A percentile compares a stretch with the other conserved stretches of the same genome.
Conservation (phyloP, 2,113 vertebrate genomes). For the Scytalopus superciliaris region DNA sequence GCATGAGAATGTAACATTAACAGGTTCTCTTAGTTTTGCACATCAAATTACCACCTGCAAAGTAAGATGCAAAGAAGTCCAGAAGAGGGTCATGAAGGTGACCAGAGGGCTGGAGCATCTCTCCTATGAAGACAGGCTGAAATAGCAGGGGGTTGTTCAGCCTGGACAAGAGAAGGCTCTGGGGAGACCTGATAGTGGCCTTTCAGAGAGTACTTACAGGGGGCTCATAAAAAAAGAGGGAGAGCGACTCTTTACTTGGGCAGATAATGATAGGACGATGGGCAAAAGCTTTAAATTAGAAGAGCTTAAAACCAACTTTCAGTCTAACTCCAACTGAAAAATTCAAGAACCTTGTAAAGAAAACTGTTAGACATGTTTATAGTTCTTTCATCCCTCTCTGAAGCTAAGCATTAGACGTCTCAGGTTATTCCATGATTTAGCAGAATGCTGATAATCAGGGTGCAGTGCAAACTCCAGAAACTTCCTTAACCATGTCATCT, state of each 20-base stretch:
- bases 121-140: not conserved
- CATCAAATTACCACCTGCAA: not conserved
- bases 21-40: not conserved
- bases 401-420: not conserved
- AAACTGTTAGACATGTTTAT: not conserved
- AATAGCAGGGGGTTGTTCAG: not conserved
- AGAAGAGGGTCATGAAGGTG: not conserved
- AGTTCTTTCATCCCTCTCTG: not conserved
- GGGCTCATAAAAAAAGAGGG: not conserved
- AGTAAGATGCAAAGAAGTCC: not conserved
- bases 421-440: not conserved
- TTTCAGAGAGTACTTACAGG: not conserved
- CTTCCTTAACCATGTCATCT: not conserved
- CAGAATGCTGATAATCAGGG: not conserved
- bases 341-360: not conserved
- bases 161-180: not conserved
- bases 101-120: not conserved
- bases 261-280: not conserved
- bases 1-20: not conserved
- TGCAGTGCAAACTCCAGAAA: not conserved
- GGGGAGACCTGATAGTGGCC: not conserved
- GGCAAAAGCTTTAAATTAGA: not conserved
- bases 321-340: not conserved
- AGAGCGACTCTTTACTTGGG: accelerated
- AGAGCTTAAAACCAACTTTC: not conserved